Evolutionary conservation across 2,797 vertebrate genomes (phyloP).

Genomic region (Hozukius guyotensis): DNA sequence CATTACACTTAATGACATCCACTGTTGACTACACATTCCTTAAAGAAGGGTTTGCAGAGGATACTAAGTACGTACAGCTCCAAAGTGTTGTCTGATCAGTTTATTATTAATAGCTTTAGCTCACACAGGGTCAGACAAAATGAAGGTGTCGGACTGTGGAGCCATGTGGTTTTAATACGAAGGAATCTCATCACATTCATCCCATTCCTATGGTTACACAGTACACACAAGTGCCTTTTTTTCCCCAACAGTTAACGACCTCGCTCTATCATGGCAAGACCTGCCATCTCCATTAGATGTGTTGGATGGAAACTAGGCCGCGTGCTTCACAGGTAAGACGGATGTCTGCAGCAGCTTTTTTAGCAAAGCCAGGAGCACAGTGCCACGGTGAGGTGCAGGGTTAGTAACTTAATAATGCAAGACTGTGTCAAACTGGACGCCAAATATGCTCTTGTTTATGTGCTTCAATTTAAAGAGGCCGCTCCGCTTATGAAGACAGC

Average conservation of each 20-base stretch:
- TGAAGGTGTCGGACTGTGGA: constrained; percentile 27
- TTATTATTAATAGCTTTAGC: constrained; percentile 17
- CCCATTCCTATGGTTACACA: constrained; percentile 54
- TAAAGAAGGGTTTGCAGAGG: constrained; percentile 5
- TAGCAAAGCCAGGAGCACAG: constrained; percentile 33
- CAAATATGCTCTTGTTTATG: constrained; percentile 47
- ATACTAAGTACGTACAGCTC: constrained; percentile 8
- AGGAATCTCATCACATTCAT: constrained; percentile 45
- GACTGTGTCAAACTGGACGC: constrained; percentile 27
- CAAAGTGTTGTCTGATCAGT: background rate
- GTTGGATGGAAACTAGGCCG: constrained; percentile 40
- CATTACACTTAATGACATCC: constrained; percentile 50
- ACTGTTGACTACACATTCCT: constrained; percentile 22
- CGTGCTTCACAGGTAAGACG: constrained; percentile 49
- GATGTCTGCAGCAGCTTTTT: constrained; percentile 36
- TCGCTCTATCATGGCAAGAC: constrained; percentile 14
- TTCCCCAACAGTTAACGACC: background rate
- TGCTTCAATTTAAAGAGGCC: constrained; percentile 5
- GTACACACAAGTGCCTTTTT: constrained; percentile 22
- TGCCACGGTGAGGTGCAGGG: constrained; percentile 34
- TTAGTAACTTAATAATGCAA: constrained; percentile 49
- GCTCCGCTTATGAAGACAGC: constrained; percentile 2
- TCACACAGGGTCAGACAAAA: constrained; percentile 13
- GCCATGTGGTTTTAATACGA: constrained; percentile 54
- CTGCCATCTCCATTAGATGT: constrained; percentile 22